Percentiles rank a stretch among this genome's conserved stretches.
Evolutionary conservation across 2,888 invertebrate species (phyloP).

Genomic region (Bellardia bayeri): DNA sequence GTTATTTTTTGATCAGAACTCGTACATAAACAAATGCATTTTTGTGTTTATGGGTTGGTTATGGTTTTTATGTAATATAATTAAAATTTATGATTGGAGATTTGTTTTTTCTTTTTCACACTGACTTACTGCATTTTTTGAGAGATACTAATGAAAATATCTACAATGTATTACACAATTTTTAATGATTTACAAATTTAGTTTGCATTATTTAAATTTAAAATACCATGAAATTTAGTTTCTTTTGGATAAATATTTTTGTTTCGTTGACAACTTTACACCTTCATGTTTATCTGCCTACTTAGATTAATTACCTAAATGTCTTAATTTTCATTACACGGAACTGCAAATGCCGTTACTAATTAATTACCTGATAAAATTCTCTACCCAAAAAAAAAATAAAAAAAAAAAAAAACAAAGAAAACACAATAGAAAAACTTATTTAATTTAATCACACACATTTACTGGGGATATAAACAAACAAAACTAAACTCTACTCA

Average conservation of each 20-base stretch:
- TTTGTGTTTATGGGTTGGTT: conserved; percentile 8
- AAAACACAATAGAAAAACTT: neutral
- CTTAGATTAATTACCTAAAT: conserved; percentile 47
- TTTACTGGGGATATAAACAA: conserved; percentile 7
- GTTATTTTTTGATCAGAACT: too few species aligned
- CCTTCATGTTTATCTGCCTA: conserved; percentile 22
- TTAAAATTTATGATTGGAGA: conserved; percentile 4
- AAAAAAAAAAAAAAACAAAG: conserved; percentile 1
- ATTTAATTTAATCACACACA: conserved; percentile 42
- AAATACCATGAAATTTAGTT: conserved; percentile 24
- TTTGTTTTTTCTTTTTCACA: conserved; percentile 29
- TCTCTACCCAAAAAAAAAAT: conserved; percentile 12
- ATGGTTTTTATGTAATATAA: conserved; percentile 30
- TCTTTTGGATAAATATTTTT: neutral
- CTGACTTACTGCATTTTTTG: conserved; percentile 25
- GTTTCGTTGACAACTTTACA: conserved; percentile 42
- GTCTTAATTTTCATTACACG: conserved; percentile 38
- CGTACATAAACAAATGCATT: neutral
- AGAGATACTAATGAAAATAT: neutral
- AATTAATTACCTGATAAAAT: conserved; percentile 29
- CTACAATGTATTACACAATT: neutral
- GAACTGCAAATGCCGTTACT: conserved; percentile 18
- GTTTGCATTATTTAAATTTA: conserved; percentile 7
- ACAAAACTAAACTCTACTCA: conserved; percentile 18
- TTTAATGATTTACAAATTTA: neutral